phyloP scores from a whole-genome alignment of 2,888 invertebrate species.

The Caenorhabditis virilis region DNA sequence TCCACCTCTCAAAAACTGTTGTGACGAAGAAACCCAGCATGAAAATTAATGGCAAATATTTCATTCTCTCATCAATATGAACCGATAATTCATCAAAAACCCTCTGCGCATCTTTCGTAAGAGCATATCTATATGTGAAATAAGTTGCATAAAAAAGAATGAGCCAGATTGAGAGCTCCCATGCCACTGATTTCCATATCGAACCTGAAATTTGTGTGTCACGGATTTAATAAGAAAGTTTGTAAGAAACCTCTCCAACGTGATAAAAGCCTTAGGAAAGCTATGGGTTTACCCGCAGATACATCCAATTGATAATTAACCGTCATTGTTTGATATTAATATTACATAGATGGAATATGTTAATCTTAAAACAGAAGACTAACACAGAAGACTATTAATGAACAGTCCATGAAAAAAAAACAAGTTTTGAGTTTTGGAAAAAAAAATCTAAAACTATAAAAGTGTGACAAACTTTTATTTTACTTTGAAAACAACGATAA shows the following conservation, averaged over 20 bases:
- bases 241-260: conserved; percentile 62
- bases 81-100: conserved; percentile 42
- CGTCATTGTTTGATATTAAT: too few relatives aligned
- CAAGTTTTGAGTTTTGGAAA: too few relatives aligned
- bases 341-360: too few relatives aligned
- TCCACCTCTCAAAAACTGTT: conserved; percentile 53
- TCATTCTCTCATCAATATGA: conserved; percentile 45
- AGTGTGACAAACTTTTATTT: too few relatives aligned
- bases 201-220: conserved; percentile 45
- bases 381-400: too few relatives aligned
- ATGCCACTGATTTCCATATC: conserved; percentile 57
- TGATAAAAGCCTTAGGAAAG: conserved; percentile 49
- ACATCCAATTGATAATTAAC: conserved; percentile 63
- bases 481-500: too few relatives aligned
- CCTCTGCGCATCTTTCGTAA: conserved; percentile 20
- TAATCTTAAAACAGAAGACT: too few relatives aligned
- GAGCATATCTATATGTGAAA: conserved; percentile 44
- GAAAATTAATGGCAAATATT: conserved; percentile 54
- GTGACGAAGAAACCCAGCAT: conserved; percentile 62
- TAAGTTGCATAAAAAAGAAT: conserved; percentile 46
- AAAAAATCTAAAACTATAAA: too few relatives aligned
- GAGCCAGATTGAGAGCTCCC: conserved; percentile 53
- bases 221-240: too few relatives aligned
- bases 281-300: conserved; percentile 45
- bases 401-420: too few relatives aligned